Conservation (phyloP, 1,140 invertebrate species). For the Apis mellifera region Amel_HAv3.1 CM009943.2:11172501-11173000, state of each 20-base stretch:
- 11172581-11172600: background rate
- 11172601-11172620: constrained; percentile 34
- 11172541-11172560: background rate
- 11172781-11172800: background rate
- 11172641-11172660: constrained; percentile 39
- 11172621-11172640: constrained; percentile 54
- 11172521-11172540: background rate
- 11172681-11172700: background rate
- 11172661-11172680: constrained; percentile 8
- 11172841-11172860: too few relatives aligned
- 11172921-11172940: too few relatives aligned
- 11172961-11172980: too few relatives aligned
- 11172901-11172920: too few relatives aligned
- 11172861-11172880: too few relatives aligned
- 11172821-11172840: too few relatives aligned
- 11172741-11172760: background rate
- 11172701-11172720: background rate
- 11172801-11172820: too few relatives aligned
- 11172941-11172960: too few relatives aligned
- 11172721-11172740: background rate
- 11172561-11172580: background rate
- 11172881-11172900: too few relatives aligned
- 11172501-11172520: constrained; percentile 13
- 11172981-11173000: too few relatives aligned
- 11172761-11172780: background rate